phyloP scores from a whole-genome alignment of 2,888 invertebrate species.

The Acanthacorydalis orientalis region DNA sequence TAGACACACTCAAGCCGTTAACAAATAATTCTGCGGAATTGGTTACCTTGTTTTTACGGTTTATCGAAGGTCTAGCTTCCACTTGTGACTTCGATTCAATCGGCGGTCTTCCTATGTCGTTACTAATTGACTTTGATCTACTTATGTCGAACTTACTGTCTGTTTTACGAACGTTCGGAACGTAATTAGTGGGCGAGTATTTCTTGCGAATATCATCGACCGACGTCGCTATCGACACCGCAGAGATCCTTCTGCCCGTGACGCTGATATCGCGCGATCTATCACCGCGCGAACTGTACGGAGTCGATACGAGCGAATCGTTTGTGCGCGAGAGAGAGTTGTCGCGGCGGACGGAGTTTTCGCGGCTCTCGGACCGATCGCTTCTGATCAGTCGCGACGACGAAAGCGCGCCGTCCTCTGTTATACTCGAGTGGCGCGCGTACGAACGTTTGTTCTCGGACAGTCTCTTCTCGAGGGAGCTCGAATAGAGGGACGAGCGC shows the following conservation, averaged over 20 bases:
- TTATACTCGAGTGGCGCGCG: constrained; percentile 29
- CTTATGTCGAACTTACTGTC: constrained; percentile 17
- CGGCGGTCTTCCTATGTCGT: constrained; percentile 35
- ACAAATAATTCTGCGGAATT: constrained; percentile 18
- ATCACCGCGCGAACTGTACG: not conserved
- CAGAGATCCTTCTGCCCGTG: constrained; percentile 9
- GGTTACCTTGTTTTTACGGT: constrained; percentile 21
- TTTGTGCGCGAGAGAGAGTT: constrained; percentile 31
- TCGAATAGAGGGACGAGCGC: constrained; percentile 20
- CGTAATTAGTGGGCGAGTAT: constrained; percentile 59
- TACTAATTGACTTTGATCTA: constrained; percentile 37
- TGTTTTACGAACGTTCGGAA: constrained; percentile 32
- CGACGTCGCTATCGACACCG: constrained; percentile 21
- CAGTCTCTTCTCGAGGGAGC: constrained; percentile 23
- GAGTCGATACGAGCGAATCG: constrained; percentile 1
- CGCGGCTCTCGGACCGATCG: constrained; percentile 13
- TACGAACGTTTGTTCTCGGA: constrained; percentile 22
- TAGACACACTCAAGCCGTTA: constrained; percentile 20
- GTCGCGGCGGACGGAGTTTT: constrained; percentile 33
- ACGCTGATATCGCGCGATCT: constrained; percentile 11
- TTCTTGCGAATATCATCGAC: constrained; percentile 53
- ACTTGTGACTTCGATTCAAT: constrained; percentile 15
- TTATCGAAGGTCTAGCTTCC: constrained; percentile 23
- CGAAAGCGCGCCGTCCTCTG: constrained; percentile 31
- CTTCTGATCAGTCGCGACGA: constrained; percentile 16